A percentile compares a stretch with the other conserved stretches of the same genome.
These are phyloP conservation scores for Eueremaeus valkanovi DNA, from an alignment of 2,888 invertebrate species.

Conservation along the genomic window DNA sequence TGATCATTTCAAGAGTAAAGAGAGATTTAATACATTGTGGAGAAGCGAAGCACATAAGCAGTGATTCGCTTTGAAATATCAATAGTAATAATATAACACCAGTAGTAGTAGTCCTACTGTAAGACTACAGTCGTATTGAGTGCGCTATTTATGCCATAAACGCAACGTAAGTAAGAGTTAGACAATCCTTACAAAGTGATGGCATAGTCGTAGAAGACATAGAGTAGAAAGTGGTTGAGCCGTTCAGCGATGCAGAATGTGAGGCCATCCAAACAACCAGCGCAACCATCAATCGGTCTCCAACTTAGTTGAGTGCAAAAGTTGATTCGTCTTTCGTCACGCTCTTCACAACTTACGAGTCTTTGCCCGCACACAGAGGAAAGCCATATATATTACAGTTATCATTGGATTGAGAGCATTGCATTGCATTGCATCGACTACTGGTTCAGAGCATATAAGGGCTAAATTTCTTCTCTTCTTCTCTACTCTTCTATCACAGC, in stretches of 20 bases:
- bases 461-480: too few relatives aligned
- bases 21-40: background rate
- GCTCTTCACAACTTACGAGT: background rate
- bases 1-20: conserved; percentile 5
- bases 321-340: conserved; percentile 21
- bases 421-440: too few relatives aligned
- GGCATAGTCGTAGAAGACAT: too few relatives aligned
- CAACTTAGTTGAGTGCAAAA: conserved; percentile 23
- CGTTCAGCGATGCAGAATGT: conserved; percentile 24
- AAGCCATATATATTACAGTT: conserved; percentile 25
- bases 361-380: background rate
- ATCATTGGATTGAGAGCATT: conserved; percentile 1
- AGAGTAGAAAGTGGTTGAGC: conserved; percentile 13
- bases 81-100: background rate
- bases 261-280: conserved; percentile 19
- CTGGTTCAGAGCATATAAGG: too few relatives aligned
- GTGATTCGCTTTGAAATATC: conserved; percentile 1
- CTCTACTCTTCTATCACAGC: too few relatives aligned
- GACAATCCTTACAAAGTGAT: background rate
- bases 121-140: background rate
- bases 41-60: background rate
- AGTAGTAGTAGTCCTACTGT: too few relatives aligned
- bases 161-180: background rate
- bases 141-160: conserved; percentile 14
- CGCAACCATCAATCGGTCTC: conserved; percentile 25